Evolutionary conservation across 2,113 vertebrate genomes (phyloP).

Genomic region (Pygoscelis adeliae): DNA sequence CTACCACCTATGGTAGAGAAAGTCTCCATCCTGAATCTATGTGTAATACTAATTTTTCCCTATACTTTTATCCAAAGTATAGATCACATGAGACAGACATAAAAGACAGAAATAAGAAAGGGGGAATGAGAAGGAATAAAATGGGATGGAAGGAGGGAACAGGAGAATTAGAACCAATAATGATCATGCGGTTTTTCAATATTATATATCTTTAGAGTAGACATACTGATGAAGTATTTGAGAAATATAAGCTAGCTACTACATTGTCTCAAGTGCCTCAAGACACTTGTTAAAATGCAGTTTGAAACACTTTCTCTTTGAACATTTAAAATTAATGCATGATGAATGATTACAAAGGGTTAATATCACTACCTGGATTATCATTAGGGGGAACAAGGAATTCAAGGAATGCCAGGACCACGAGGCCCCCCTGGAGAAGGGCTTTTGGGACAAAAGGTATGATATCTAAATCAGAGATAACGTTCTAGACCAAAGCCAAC

Average conservation of each 20-base stretch:
- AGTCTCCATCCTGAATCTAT: not conserved
- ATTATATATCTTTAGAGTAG: not conserved
- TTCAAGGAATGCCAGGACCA: slow-evolving; percentile 86
- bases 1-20: not conserved
- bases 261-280: not conserved
- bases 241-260: not conserved
- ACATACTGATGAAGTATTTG: not conserved
- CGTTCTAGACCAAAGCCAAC: not conserved
- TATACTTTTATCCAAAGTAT: not conserved
- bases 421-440: slow-evolving; percentile 87
- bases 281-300: not conserved
- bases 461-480: not conserved
- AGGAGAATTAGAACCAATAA: not conserved
- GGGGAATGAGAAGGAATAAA: not conserved
- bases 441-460: slow-evolving; percentile 85
- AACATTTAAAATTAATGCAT: not conserved
- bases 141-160: not conserved
- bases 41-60: not conserved
- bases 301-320: not conserved
- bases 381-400: slow-evolving; percentile 85
- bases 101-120: not conserved
- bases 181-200: not conserved
- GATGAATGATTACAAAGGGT: not conserved
- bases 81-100: not conserved
- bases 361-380: slow-evolving; percentile 33